phyloP scores from a whole-genome alignment of 2,797 vertebrate species.

The Lepilemur ruficaudatus region DNA sequence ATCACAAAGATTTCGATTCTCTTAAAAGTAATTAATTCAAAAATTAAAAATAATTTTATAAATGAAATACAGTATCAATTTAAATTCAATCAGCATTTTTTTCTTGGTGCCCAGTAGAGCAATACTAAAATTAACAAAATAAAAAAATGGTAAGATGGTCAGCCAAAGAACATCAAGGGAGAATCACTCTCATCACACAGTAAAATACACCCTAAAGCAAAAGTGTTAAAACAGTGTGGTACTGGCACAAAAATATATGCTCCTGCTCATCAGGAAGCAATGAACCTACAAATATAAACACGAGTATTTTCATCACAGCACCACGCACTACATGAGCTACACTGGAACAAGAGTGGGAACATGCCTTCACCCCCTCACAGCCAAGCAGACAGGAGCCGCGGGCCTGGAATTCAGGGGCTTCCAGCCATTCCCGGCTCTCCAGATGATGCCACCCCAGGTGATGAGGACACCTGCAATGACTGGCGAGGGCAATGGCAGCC shows the following conservation, averaged over 20 bases:
- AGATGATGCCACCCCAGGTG: fast-evolving
- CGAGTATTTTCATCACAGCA: fast-evolving
- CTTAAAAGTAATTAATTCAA: neutral
- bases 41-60: neutral
- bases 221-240: neutral
- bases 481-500: fast-evolving
- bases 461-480: fast-evolving
- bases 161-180: neutral
- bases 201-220: neutral
- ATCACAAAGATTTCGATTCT: neutral
- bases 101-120: neutral
- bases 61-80: neutral
- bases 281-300: neutral
- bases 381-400: fast-evolving
- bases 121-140: neutral
- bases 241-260: neutral
- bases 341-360: fast-evolving
- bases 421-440: neutral
- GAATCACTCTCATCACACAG: neutral
- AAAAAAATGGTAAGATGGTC: neutral
- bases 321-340: fast-evolving
- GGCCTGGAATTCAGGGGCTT: too few species aligned
- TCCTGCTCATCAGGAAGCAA: neutral
- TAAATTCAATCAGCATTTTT: neutral
- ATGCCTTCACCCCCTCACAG: fast-evolving